A percentile compares a stretch with the other conserved stretches of the same genome.
Conservation (phyloP, 2,113 vertebrate genomes). For the Pogona vitticeps region DNA sequence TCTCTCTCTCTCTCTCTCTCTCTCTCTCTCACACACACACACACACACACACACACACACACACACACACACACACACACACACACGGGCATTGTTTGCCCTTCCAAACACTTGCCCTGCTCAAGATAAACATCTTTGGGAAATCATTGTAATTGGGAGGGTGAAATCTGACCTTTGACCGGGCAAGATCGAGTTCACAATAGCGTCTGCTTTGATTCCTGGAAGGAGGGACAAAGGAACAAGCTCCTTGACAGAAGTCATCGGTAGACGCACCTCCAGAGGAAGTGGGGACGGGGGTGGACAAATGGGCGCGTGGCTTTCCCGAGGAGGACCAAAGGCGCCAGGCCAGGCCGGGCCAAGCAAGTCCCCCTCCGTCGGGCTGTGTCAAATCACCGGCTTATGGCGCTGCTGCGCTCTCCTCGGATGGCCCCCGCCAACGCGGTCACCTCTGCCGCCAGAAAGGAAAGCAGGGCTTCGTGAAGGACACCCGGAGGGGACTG, state of each 20-base stretch:
- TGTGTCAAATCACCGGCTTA: conserved; percentile 51
- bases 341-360: background rate
- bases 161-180: conserved; percentile 76
- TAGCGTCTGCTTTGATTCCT: conserved; percentile 74
- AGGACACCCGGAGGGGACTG: no score
- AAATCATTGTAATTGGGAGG: conserved; percentile 72
- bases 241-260: conserved; percentile 70
- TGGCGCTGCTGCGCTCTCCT: background rate
- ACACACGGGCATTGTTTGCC: conserved; percentile 38
- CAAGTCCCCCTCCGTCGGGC: conserved; percentile 22
- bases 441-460: no score
- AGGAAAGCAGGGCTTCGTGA: no score
- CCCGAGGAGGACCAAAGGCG: conserved; percentile 25
- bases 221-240: conserved; percentile 73
- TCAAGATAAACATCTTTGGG: conserved; percentile 69
- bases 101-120: conserved; percentile 50
- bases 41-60: background rate
- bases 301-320: conserved; percentile 58
- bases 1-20: background rate
- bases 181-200: conserved; percentile 69
- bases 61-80: background rate
- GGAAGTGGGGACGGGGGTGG: conserved; percentile 24
- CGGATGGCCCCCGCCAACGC: no score
- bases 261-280: conserved; percentile 48
- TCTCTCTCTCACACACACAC: no score